Conservation (phyloP, 2,113 vertebrate species). For the Trichechus manatus region DNA sequence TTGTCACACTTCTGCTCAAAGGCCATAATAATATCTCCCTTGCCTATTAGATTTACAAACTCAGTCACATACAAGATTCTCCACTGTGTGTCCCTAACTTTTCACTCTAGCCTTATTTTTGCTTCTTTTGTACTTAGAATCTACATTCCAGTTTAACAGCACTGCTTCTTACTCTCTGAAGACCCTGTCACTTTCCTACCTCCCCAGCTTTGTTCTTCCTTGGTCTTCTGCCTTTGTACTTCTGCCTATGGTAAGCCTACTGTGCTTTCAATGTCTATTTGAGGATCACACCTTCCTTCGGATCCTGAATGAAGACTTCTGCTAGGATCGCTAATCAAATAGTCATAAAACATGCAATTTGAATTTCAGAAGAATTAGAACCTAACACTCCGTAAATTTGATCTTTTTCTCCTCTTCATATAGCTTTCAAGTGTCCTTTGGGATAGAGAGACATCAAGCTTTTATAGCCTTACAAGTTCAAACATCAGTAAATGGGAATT, state of each 20-base stretch:
- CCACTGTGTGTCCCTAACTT: background rate
- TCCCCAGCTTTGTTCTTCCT: background rate
- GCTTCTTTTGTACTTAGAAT: background rate
- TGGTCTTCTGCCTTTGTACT: background rate
- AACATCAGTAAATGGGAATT: constrained; percentile 95
- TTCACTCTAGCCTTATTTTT: background rate
- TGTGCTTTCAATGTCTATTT: background rate
- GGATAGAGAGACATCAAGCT: constrained; percentile 88
- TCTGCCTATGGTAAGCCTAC: background rate
- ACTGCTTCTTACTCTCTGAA: background rate
- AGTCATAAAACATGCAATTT: background rate
- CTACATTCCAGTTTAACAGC: background rate
- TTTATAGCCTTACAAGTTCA: constrained; percentile 93
- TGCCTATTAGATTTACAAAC: background rate
- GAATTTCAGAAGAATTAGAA: background rate
- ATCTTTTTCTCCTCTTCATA: constrained; percentile 40
- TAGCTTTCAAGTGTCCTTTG: constrained; percentile 94
- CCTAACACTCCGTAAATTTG: background rate
- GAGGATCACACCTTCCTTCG: background rate
- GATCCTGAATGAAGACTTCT: background rate
- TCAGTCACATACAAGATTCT: background rate
- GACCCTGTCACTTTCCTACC: background rate
- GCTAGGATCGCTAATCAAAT: background rate
- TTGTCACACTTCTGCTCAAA: background rate
- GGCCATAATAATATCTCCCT: background rate